These are phyloP conservation scores for Orycteropus afer DNA, from an alignment of 2,113 vertebrate genomes.

Conservation along the genomic window DNA sequence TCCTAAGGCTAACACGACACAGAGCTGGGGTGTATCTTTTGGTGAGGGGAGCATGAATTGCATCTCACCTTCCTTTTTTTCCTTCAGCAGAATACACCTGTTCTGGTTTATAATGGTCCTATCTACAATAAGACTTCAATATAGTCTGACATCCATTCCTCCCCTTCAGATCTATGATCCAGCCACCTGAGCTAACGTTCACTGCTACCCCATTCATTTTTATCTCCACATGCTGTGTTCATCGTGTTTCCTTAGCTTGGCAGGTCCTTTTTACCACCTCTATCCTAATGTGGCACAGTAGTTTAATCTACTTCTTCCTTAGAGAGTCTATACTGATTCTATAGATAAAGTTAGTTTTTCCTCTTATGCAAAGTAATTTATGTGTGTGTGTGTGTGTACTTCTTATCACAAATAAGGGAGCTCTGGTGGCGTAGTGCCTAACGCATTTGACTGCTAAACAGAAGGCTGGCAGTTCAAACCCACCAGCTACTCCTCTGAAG, in stretches of 20 bases:
- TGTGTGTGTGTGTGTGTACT: no score
- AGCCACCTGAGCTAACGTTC: background rate
- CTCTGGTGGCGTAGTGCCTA: no score
- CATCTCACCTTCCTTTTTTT: background rate
- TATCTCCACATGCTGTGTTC: background rate
- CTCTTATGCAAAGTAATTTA: background rate
- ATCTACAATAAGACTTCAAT: background rate
- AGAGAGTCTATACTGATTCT: background rate
- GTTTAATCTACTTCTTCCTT: background rate
- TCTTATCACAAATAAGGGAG: no score
- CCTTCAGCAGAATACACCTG: background rate
- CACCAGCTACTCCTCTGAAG: no score
- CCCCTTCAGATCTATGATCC: background rate
- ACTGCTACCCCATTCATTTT: background rate
- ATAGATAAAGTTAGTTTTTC: constrained; percentile 18
- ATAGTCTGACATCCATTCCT: background rate
- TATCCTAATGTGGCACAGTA: background rate
- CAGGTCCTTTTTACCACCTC: background rate
- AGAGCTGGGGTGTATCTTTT: background rate
- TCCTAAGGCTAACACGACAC: background rate
- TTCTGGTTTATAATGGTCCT: background rate
- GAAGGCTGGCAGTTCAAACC: no score
- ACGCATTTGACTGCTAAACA: no score
- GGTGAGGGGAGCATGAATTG: background rate
- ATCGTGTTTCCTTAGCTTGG: background rate